Conservation (phyloP, 2,113 vertebrate genomes). For the Aldabrachelys gigantea region DNA sequence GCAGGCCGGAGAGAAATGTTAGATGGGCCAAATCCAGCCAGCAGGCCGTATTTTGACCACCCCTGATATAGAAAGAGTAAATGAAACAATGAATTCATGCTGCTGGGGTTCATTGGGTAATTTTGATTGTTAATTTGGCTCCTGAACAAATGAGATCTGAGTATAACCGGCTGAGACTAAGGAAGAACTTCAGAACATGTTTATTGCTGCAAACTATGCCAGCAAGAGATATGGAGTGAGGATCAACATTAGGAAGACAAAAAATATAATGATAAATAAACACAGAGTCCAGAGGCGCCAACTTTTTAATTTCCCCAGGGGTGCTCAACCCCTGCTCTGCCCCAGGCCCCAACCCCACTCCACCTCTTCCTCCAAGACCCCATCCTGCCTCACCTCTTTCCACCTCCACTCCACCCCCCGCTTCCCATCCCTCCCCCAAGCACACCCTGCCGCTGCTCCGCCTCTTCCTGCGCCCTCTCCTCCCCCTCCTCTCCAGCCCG, state of each 20-base stretch:
- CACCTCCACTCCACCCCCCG: too few species aligned
- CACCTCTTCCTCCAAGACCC: too few species aligned
- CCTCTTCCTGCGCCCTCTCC: not conserved
- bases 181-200: not conserved
- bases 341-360: too few species aligned
- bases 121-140: not conserved
- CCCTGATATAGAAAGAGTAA: not conserved
- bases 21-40: too few species aligned
- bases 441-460: too few species aligned
- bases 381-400: too few species aligned
- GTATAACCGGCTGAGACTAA: not conserved
- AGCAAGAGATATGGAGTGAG: not conserved
- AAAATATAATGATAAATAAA: not conserved
- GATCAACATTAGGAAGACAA: not conserved
- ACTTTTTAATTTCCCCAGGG: not conserved
- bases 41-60: too few species aligned
- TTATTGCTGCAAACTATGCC: not conserved
- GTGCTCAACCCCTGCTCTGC: not conserved
- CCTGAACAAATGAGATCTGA: not conserved
- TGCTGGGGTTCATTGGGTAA: not conserved
- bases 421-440: not conserved
- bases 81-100: not conserved
- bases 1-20: too few species aligned
- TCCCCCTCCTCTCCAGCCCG: not conserved
- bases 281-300: rapidly evolving